These are phyloP conservation scores for Heliconius sara DNA, from an alignment of 2,888 invertebrate genomes.

Conservation along the genomic window DNA sequence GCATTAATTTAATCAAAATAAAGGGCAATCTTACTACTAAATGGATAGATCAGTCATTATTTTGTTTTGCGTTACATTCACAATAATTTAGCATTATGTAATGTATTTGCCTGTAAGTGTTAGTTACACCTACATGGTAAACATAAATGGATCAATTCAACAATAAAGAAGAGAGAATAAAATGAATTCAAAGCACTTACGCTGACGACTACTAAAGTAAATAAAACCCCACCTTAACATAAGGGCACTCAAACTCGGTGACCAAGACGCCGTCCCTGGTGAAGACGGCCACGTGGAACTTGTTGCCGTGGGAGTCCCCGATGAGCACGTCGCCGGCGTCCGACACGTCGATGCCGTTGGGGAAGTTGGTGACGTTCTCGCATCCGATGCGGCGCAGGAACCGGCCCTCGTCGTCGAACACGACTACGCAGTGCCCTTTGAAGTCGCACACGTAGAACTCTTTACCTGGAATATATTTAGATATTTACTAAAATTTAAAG, in stretches of 20 bases:
- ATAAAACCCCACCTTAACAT: conserved; percentile 90
- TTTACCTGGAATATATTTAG: conserved; percentile 84
- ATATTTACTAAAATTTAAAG: too few relatives aligned
- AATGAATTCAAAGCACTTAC: too few relatives aligned
- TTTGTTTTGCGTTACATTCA: too few relatives aligned
- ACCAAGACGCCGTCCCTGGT: conserved; percentile 93
- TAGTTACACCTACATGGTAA: too few relatives aligned
- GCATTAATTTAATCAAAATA: background rate
- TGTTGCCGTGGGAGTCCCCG: conserved; percentile 98
- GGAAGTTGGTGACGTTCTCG: conserved; percentile 98
- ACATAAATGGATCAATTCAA: too few relatives aligned
- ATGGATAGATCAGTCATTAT: too few relatives aligned
- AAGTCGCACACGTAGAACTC: conserved; percentile 99
- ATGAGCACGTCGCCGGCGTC: conserved; percentile 98
- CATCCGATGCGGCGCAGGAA: conserved; percentile 97
- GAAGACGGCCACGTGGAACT: conserved; percentile 98
- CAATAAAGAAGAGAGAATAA: too few relatives aligned
- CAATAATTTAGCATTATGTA: too few relatives aligned
- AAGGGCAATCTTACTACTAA: background rate
- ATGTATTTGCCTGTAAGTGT: too few relatives aligned
- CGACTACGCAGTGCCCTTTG: conserved; percentile 98
- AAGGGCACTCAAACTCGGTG: conserved; percentile 98
- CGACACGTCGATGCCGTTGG: conserved; percentile 98
- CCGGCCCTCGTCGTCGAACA: conserved; percentile 95
- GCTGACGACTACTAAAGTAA: background rate